Evolutionary conservation across 2,888 invertebrate species (phyloP).

Genomic region (Tineola bisselliella): DNA sequence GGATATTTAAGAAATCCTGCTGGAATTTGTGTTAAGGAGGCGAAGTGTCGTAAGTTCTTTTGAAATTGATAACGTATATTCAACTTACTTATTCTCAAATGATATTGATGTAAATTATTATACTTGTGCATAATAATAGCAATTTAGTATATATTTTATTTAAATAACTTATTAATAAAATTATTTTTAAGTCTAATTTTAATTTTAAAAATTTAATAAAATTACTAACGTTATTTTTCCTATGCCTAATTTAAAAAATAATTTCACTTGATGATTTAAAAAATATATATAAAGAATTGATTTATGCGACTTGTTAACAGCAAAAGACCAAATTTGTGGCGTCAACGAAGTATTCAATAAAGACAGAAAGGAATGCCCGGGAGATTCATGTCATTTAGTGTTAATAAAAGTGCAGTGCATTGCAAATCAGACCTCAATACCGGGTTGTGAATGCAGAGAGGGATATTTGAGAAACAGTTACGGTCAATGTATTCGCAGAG

Average conservation of each 20-base stretch:
- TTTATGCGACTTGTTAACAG: not conserved
- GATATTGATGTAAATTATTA: too few relatives aligned
- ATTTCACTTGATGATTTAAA: too few relatives aligned
- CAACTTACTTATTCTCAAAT: too few relatives aligned
- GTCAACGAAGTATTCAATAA: constrained; percentile 4
- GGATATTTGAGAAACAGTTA: not conserved
- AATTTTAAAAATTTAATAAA: too few relatives aligned
- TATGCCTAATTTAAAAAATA: too few relatives aligned
- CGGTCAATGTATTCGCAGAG: not conserved
- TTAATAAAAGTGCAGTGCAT: not conserved
- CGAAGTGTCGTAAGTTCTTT: constrained; percentile 17
- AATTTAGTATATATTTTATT: too few relatives aligned
- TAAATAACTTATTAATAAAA: too few relatives aligned
- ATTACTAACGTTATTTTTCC: too few relatives aligned
- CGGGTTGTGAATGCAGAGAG: not conserved
- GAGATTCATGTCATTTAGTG: not conserved
- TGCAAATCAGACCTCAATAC: not conserved
- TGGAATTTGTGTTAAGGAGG: constrained; percentile 13
- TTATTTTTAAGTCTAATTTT: too few relatives aligned
- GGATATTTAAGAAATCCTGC: constrained; percentile 13
- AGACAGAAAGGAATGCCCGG: not conserved
- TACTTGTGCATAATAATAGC: too few relatives aligned
- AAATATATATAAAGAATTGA: too few relatives aligned
- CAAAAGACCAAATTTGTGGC: constrained; percentile 1
- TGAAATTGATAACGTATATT: too few relatives aligned